Percentiles rank a stretch among this genome's conserved stretches.
phyloP scores from a whole-genome alignment of 2,113 vertebrate genomes.

The Eurystomus gularis region DNA sequence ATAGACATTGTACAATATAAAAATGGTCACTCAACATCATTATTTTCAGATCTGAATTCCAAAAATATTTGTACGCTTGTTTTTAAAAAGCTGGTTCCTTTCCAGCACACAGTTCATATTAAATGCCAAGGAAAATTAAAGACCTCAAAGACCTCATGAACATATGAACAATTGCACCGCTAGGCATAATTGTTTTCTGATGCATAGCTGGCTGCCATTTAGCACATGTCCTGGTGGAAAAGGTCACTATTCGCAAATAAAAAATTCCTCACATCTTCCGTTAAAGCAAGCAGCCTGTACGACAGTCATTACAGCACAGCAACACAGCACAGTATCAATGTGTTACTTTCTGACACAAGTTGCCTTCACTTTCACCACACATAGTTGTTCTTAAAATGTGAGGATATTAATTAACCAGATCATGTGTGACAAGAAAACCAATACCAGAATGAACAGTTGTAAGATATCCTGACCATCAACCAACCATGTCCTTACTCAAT shows the following conservation, averaged over 20 bases:
- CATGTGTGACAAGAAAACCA: background rate
- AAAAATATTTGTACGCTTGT: background rate
- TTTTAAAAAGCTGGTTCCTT: background rate
- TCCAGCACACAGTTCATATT: background rate
- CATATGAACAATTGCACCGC: background rate
- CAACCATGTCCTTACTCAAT: background rate
- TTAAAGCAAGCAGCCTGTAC: background rate
- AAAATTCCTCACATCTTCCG: background rate
- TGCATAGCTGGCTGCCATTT: slow-evolving; percentile 57
- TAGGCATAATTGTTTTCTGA: slow-evolving; percentile 45
- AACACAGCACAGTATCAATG: background rate
- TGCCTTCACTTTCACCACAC: background rate
- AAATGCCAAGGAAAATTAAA: slow-evolving; percentile 35
- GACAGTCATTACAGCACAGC: background rate
- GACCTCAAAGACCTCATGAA: background rate
- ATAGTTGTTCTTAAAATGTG: background rate
- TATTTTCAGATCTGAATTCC: background rate
- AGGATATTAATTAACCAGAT: background rate
- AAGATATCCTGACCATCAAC: background rate
- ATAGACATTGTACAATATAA: background rate
- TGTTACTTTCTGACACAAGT: background rate
- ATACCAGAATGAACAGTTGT: background rate
- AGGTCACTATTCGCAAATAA: slow-evolving; percentile 6
- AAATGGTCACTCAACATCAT: background rate
- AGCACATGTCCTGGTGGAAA: slow-evolving; percentile 26